Evolutionary conservation across 2,888 invertebrate genomes (phyloP), one percentile per base, ranked within the genome.

Genomic region (Hydraecia micacea): DNA sequence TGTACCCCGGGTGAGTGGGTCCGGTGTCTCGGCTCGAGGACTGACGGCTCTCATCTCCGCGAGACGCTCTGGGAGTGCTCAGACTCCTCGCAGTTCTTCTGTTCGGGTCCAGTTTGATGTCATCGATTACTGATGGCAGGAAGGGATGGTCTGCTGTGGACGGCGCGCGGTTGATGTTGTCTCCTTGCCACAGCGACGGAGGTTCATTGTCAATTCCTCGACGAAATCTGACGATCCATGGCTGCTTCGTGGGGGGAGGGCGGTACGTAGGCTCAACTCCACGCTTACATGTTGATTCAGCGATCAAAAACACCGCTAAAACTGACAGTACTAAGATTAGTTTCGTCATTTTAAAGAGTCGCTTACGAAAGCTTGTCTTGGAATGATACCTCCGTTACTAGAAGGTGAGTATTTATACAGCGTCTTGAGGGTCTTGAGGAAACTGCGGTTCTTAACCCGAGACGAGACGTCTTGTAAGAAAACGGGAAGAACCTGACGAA

Each of bases 1-100:
- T 86, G 75, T 86, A 79, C 3, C 83, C 83, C 0, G 79, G 85
- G 18, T 85, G 83, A 52, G 86, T 85, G 0, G 72, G 28, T 7
- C 83, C 83, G 7, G 84, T 85, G 63, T 85, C 84, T 39, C 39
- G 60, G 69, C 74, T 79, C 3, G 79, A 83, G 1, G 86, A 52
- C n/a, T 1, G 13, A 0, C 70, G 83, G 13, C 60, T 72, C 8
- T 58, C 71, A 28, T 67, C 21, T 21, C 80, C 83, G 4, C 79
- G 79, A 8, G 79, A 73, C 2, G 32, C 78, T 0, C 83, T 65
- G 7, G 79, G 80, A 28, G 76, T 85, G 62, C 74, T 32, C 28
- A 85, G 42, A 65, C 84, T 86, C 66, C 84, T 73, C 0, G 77
- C 83, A 32, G 66, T 76, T n/a, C 67, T 72, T 52, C 39, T 81